These are phyloP conservation scores for Mormyrus hasselquistii DNA, from an alignment of 2,797 vertebrate genomes.

Conservation along the genomic window DNA sequence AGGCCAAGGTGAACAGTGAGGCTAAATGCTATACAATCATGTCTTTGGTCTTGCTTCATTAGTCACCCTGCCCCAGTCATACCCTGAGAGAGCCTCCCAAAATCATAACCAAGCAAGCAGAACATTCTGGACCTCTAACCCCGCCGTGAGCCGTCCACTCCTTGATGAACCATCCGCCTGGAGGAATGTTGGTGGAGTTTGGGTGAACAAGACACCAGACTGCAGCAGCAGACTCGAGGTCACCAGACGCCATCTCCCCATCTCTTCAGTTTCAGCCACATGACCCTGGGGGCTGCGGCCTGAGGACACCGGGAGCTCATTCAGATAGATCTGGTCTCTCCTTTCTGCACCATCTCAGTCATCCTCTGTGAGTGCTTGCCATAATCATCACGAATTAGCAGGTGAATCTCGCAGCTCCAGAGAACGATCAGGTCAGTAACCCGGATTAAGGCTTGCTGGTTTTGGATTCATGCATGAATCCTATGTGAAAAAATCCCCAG, in stretches of 20 bases:
- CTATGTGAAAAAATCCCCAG: neutral
- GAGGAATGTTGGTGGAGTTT: neutral
- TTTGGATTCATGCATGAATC: neutral
- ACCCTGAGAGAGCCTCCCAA: neutral
- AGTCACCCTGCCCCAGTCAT: neutral
- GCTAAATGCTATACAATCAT: conserved; percentile 29
- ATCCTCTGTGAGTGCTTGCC: neutral
- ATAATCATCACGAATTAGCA: neutral
- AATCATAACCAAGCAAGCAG: neutral
- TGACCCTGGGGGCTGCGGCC: neutral
- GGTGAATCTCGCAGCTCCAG: neutral
- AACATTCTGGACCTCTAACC: neutral
- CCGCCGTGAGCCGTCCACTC: neutral
- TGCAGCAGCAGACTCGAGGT: neutral
- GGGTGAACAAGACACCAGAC: neutral
- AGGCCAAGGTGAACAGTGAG: neutral
- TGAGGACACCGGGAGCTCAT: neutral
- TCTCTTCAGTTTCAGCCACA: neutral
- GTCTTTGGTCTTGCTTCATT: neutral
- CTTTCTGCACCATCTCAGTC: neutral
- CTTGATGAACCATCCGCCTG: neutral
- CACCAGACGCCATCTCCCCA: neutral
- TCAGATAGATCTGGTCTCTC: neutral
- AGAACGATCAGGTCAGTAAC: neutral
- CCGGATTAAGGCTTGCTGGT: neutral